Percentiles rank a stretch among this genome's conserved stretches.
These are phyloP conservation scores for Samia ricini DNA, from an alignment of 1,140 invertebrate genomes.

Conservation along the genomic window DNA sequence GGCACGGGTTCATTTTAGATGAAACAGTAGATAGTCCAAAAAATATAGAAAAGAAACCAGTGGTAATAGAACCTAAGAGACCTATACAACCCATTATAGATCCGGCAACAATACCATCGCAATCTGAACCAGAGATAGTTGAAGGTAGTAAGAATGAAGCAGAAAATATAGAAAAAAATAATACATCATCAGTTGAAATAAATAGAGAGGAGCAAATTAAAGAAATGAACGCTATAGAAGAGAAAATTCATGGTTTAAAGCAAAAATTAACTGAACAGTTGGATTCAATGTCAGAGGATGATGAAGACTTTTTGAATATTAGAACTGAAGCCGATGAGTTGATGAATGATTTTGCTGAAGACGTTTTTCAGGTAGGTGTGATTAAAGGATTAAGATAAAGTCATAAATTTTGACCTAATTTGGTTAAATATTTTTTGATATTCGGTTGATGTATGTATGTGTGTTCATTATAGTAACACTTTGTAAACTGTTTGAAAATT, in stretches of 20 bases:
- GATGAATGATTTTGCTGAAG: constrained; percentile 79
- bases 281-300: constrained; percentile 78
- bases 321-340: constrained; percentile 80
- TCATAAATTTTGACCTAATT: background rate
- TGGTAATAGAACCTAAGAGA: constrained; percentile 53
- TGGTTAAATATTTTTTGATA: no score
- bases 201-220: constrained; percentile 55
- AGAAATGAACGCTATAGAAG: constrained; percentile 77
- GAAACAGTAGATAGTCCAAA: constrained; percentile 45
- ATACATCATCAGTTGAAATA: constrained; percentile 16
- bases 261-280: constrained; percentile 75
- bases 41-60: constrained; percentile 47
- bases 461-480: no score
- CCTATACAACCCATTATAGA: constrained; percentile 72
- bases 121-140: constrained; percentile 25
- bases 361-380: constrained; percentile 65
- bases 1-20: constrained; percentile 65
- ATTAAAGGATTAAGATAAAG: background rate
- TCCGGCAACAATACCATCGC: constrained; percentile 56
- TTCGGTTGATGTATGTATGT: background rate
- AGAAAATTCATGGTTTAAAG: constrained; percentile 77
- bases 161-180: constrained; percentile 8
- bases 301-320: constrained; percentile 81
- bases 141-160: constrained; percentile 11
- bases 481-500: no score